Percentiles rank a stretch among this genome's conserved stretches.
These are phyloP conservation scores for Mastomys natalensis DNA, from an alignment of 2,113 vertebrate species.

Conservation along the genomic window DNA sequence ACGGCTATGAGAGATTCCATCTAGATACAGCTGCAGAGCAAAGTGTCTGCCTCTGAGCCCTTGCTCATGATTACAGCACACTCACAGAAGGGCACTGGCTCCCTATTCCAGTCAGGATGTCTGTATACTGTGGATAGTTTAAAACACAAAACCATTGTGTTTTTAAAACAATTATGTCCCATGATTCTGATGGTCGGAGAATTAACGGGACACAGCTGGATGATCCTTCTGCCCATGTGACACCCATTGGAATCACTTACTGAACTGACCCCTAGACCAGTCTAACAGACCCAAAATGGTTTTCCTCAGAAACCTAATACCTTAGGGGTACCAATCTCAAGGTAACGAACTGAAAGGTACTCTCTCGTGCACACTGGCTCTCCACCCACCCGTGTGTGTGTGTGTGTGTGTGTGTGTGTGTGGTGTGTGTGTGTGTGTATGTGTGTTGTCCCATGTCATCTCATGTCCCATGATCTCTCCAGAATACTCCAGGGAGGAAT, in stretches of 20 bases:
- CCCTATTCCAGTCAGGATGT: no score
- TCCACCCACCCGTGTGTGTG: neutral
- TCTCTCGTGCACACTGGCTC: no score
- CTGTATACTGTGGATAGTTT: neutral
- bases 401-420: neutral
- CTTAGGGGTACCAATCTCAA: neutral
- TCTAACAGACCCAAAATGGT: neutral
- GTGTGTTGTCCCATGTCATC: neutral
- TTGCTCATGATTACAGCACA: neutral
- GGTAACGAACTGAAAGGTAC: neutral
- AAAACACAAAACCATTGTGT: neutral
- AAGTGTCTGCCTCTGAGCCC: neutral
- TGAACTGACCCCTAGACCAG: neutral
- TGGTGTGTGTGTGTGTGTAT: neutral
- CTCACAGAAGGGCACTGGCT: neutral
- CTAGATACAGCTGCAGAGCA: neutral
- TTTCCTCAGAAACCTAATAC: neutral
- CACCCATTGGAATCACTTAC: neutral
- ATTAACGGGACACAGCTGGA: neutral
- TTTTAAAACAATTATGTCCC: neutral
- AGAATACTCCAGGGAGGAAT: neutral
- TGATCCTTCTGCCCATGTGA: neutral
- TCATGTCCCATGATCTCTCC: neutral
- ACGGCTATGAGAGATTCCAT: neutral
- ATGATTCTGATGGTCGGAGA: neutral